A percentile compares a stretch with the other conserved stretches of the same genome.
Evolutionary conservation across 2,113 vertebrate genomes (phyloP).

Genomic region (Epinephelus fuscoguttatus): DNA sequence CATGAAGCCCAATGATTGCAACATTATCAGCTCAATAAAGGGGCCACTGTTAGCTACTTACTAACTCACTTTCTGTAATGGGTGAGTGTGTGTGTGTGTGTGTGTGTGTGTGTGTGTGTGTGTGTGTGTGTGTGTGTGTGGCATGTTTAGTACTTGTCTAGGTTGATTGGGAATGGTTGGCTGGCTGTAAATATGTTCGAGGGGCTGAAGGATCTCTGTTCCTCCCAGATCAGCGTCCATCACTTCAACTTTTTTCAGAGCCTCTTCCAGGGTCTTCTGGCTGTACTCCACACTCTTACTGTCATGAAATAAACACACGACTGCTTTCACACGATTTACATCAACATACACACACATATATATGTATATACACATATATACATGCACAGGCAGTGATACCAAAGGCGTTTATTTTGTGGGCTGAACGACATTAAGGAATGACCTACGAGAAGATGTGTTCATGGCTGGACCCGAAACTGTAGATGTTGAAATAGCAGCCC

Average conservation of each 20-base stretch:
- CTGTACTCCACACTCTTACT: slow-evolving; percentile 88
- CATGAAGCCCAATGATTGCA: too few relatives aligned
- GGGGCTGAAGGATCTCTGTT: slow-evolving; percentile 86
- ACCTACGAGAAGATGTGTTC: slow-evolving; percentile 82
- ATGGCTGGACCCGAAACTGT: slow-evolving; percentile 63
- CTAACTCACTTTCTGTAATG: too few relatives aligned
- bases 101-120: too few relatives aligned
- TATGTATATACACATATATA: neutral
- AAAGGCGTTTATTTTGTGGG: neutral
- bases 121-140: neutral
- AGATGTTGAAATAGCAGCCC: too few relatives aligned
- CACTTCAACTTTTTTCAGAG: slow-evolving; percentile 77
- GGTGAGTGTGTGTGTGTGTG: too few relatives aligned
- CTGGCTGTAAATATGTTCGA: slow-evolving; percentile 67
- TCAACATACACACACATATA: neutral
- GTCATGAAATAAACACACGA: neutral
- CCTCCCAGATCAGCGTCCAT: slow-evolving; percentile 85
- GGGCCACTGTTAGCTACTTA: too few relatives aligned
- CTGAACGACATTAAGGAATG: neutral
- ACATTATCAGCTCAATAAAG: too few relatives aligned
- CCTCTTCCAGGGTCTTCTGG: slow-evolving; percentile 84
- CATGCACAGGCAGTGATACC: neutral
- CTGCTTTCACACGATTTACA: too few relatives aligned
- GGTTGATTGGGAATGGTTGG: slow-evolving; percentile 78
- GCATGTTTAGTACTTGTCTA: slow-evolving; percentile 83